These are phyloP conservation scores for Oryzias celebensis DNA, from an alignment of 2,113 vertebrate species.

Conservation along the genomic window DNA sequence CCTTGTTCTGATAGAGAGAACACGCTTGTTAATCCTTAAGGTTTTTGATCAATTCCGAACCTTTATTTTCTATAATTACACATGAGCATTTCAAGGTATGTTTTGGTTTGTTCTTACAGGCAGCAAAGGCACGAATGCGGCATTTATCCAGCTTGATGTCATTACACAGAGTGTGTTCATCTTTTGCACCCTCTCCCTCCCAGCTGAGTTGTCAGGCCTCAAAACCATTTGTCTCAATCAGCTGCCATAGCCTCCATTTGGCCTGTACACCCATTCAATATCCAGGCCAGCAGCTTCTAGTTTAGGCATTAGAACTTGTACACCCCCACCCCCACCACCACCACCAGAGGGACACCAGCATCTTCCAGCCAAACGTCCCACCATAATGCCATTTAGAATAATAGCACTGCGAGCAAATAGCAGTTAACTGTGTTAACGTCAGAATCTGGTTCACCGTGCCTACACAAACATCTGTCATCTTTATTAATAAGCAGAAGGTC, in stretches of 20 bases:
- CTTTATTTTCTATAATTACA: background rate
- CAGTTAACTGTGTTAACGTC: conserved; percentile 74
- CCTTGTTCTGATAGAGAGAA: conserved; percentile 21
- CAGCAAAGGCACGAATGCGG: conserved; percentile 52
- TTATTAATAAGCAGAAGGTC: conserved; percentile 69
- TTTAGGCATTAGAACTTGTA: conserved; percentile 52
- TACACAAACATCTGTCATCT: conserved; percentile 70
- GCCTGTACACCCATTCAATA: conserved; percentile 61
- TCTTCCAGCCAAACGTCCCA: conserved; percentile 54
- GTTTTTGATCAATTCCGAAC: conserved; percentile 24
- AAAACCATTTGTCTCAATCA: conserved; percentile 70
- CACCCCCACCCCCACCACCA: conserved; percentile 26
- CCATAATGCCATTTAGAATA: conserved; percentile 76
- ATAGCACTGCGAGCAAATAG: conserved; percentile 74
- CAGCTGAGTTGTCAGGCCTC: conserved; percentile 51
- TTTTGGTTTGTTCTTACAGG: conserved; percentile 29
- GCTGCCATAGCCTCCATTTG: conserved; percentile 64
- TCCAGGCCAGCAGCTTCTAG: conserved; percentile 53
- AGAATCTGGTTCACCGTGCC: conserved; percentile 61
- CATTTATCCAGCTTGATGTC: conserved; percentile 63
- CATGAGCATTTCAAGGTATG: conserved; percentile 24
- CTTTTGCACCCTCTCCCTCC: conserved; percentile 46
- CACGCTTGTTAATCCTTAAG: conserved; percentile 19
- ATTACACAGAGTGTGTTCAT: conserved; percentile 53
- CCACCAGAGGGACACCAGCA: conserved; percentile 27